Base-by-base conservation (phyloP, 2,888 invertebrate species). In the Stomorhina lunata region DNA sequence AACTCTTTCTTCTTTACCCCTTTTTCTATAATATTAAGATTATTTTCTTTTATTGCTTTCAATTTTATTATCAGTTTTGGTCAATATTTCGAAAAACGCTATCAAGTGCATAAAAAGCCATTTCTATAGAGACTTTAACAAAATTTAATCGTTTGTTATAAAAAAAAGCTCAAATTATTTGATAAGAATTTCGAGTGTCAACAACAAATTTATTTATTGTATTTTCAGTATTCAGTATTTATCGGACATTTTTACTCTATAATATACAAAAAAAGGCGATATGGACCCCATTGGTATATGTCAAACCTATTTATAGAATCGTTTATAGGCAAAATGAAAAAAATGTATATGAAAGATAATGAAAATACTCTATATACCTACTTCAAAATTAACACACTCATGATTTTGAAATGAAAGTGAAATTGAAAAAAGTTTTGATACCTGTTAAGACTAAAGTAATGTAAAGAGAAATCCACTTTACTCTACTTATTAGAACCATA, bases 101-200 rank as follows among this genome's bases (percentile, higher is more conserved):
- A 34, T 9, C 15, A 37, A 59, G 12, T 59, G 59, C 59, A 59
- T 37, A 37, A n/a, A n/a, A n/a, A 59, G n/a, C 3, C 37, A 22
- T 34, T 34, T 27, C 27, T 9, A 45, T 32, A 37, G 10, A 0
- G 40, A n/a, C 12, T 2, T n/a, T 12, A 53, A 37, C 20, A 43
- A 20, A 0, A 59, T 25, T 43, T 57, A 75, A 59, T 59, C 65
- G 7, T 40, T 32, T 40, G 10, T 43, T 55, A 61, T 20, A 48
- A 10, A 48, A 65, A 61, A 63, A 63, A 29, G 27, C 29, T 34
- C 12, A 27, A 59, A 34, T 59, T 61, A 45, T 45, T 53, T 63
- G 80, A 80, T 80, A 73, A 80, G 66, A 68, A 50, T 25, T 50
- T 61, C 25, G 59, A 79, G 66, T 61, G 72, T 61, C 59, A 68